phyloP scores from a whole-genome alignment of 1,140 invertebrate species.

The Diabrotica undecimpunctata region DNA sequence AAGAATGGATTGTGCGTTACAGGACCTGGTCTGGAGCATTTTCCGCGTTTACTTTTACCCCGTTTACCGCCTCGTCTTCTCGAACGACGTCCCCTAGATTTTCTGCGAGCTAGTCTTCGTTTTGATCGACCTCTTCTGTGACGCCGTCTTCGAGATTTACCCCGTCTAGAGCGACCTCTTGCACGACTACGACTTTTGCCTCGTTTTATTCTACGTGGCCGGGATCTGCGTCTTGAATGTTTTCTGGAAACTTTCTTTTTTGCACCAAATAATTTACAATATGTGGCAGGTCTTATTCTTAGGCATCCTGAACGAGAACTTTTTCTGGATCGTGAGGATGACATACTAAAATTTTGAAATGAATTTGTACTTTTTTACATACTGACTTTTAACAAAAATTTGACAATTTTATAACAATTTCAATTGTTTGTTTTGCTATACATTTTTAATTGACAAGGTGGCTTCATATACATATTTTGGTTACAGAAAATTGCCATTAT shows the following conservation, averaged over 20 bases:
- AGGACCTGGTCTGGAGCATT: constrained; percentile 19
- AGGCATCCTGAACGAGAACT: too few relatives aligned
- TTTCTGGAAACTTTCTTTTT: not conserved
- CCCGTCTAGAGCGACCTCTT: constrained; percentile 14
- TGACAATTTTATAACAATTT: too few relatives aligned
- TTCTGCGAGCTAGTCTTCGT: constrained; percentile 8
- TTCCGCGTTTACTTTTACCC: constrained; percentile 9
- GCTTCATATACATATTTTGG: too few relatives aligned
- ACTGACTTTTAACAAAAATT: too few relatives aligned
- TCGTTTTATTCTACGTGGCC: constrained; percentile 13
- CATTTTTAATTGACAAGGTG: too few relatives aligned
- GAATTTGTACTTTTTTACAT: too few relatives aligned
- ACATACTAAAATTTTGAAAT: too few relatives aligned
- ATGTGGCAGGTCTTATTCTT: not conserved
- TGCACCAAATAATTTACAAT: not conserved
- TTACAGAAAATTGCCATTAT: too few relatives aligned
- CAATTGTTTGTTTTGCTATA: too few relatives aligned
- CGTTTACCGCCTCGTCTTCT: constrained; percentile 5
- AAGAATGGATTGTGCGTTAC: constrained; percentile 27
- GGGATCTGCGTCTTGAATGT: not conserved
- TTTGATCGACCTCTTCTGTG: constrained; percentile 15
- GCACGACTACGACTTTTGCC: constrained; percentile 15
- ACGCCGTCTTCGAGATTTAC: constrained; percentile 14
- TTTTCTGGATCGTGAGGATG: too few relatives aligned
- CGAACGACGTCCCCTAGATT: not conserved